Evolutionary conservation across 2,888 invertebrate species (phyloP).

Genomic region (Euplexia lucipara): DNA sequence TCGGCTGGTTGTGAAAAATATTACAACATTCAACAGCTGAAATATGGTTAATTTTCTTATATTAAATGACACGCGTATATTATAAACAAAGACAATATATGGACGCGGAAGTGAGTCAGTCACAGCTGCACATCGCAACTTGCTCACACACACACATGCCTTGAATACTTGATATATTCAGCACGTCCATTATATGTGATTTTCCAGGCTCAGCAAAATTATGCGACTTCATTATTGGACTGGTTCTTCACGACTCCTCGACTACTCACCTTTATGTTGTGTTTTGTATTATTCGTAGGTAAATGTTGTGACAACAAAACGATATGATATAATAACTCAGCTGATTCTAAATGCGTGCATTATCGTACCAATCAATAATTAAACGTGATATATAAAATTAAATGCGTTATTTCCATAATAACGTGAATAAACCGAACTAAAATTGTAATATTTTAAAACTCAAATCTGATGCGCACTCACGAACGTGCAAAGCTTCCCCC

Average conservation of each 20-base stretch:
- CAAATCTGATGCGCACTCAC: constrained; percentile 61
- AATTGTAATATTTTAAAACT: constrained; percentile 40
- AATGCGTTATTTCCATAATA: constrained; percentile 4
- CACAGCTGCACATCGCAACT: constrained; percentile 76
- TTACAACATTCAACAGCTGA: constrained; percentile 27
- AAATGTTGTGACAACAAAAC: too few relatives aligned
- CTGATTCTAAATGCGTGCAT: constrained; percentile 20
- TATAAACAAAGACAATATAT: constrained; percentile 61
- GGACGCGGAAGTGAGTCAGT: constrained; percentile 64
- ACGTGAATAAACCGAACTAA: constrained; percentile 14
- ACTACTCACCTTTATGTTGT: constrained; percentile 59
- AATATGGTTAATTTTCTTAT: constrained; percentile 2
- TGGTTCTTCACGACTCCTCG: constrained; percentile 72
- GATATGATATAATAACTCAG: constrained; percentile 68
- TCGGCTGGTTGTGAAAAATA: constrained; percentile 19
- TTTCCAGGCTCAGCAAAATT: constrained; percentile 70
- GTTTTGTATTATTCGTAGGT: constrained; percentile 73
- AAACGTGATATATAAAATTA: constrained; percentile 10
- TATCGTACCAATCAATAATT: constrained; percentile 25
- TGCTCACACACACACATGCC: constrained; percentile 60
- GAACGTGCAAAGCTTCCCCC: constrained; percentile 76
- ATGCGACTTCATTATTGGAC: constrained; percentile 77
- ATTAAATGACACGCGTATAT: constrained; percentile 35
- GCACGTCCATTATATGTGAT: constrained; percentile 76
- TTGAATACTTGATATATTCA: constrained; percentile 53